Evolutionary conservation across 2,888 invertebrate species (phyloP), one percentile per base, ranked within the genome.

Genomic region (Panorpa germanica): DNA sequence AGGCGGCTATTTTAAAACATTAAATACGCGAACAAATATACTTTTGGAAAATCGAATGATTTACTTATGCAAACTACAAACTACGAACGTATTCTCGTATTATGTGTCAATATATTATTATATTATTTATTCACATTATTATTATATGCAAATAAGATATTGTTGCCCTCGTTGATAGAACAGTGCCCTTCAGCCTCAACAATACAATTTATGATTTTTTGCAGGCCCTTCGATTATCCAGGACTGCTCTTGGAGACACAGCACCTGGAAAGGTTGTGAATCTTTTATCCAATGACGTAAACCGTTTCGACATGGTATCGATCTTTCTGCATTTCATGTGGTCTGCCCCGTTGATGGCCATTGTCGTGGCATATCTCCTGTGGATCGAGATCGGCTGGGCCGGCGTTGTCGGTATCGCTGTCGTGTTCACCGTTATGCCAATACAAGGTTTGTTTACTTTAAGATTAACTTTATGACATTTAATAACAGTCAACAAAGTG

Each of bases 211-310:
- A 9, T 31, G 8, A 26, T 37, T 29, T 32, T 24, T 46, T 47
- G 28, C 37, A 63, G 63, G 59, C 74, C 2, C 49, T 77, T 24
- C 57, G 59, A 35, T 51, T 78, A 21, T 75, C 70, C 42, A 65
- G 64, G 43, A 60, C 62, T 1, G 73, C 86, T 1, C 49, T 88
- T 21, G 75, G 77, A 2, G 70, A 83, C 45, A 85, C 86, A 0
- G 78, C 86, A 0, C 71, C 75, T 1, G 88, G 88, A 0, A 82
- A 86, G 52, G 71, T 90, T 17, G 76, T 88, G 9, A 90, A 90
- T 53, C 53, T 90, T 15, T 58, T 90, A 29, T 82, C 85, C 11
- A 88, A 88, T 46, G 90, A 91, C 45, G 72, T 88, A 27, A 75
- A 71, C 46, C 65, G 86, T 18, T 83, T 88, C 44, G 88, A 88